Percentiles rank a stretch among this genome's conserved stretches.
Evolutionary conservation across 2,888 invertebrate genomes (phyloP).

Genomic region (Tiphia femorata): DNA sequence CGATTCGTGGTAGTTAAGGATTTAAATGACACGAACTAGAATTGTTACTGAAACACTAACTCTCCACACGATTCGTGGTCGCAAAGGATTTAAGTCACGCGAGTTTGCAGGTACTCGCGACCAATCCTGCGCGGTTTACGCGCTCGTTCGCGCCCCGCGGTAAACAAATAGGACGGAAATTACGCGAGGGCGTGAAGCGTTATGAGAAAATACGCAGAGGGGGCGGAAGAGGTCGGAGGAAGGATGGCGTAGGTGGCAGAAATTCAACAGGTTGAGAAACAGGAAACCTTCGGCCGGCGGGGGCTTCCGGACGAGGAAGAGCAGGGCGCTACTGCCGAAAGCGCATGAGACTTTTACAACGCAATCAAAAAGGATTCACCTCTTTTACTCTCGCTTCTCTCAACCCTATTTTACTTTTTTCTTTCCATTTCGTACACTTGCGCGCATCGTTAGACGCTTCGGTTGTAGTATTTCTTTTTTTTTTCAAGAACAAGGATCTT

Average conservation of each 20-base stretch:
- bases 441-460: background rate
- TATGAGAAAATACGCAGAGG: constrained; percentile 35
- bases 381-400: background rate
- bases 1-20: too few species aligned
- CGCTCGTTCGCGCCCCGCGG: too few species aligned
- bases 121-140: too few species aligned
- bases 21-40: too few species aligned
- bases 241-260: constrained; percentile 31
- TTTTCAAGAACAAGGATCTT: too few species aligned
- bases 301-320: constrained; percentile 7
- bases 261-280: constrained; percentile 47
- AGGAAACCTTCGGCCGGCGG: constrained; percentile 18
- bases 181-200: constrained; percentile 6
- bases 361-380: constrained; percentile 6
- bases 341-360: constrained; percentile 21
- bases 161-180: too few species aligned
- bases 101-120: too few species aligned
- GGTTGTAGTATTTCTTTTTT: too few species aligned
- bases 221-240: constrained; percentile 7
- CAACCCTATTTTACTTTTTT: background rate
- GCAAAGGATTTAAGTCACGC: too few species aligned
- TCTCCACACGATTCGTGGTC: too few species aligned
- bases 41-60: too few species aligned
- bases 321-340: too few species aligned
- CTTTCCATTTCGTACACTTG: background rate